These are phyloP conservation scores for Proales similis DNA, from an alignment of 1,140 invertebrate species.

Conservation along the genomic window DNA sequence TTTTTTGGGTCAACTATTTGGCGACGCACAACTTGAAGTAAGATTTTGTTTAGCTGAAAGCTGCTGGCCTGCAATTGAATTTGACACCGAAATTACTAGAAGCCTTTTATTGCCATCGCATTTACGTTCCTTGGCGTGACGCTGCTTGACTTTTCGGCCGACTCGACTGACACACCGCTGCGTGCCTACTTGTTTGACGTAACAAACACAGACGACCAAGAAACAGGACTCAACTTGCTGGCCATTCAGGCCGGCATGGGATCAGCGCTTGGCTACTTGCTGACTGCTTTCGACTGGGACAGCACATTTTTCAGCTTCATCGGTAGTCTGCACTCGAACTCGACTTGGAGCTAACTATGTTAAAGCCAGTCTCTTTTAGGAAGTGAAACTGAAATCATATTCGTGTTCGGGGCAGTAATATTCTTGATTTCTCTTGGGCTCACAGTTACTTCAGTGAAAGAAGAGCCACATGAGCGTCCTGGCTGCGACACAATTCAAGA, in stretches of 20 bases:
- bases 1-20: conserved; percentile 16
- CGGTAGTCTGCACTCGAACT: neutral
- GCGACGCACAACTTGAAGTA: conserved; percentile 14
- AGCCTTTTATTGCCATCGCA: conserved; percentile 17
- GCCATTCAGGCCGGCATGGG: conserved; percentile 43
- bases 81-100: neutral
- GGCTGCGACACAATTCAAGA: neutral
- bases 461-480: conserved; percentile 3
- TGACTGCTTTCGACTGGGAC: conserved; percentile 56
- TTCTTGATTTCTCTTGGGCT: neutral
- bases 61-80: neutral
- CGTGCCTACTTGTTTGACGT: conserved; percentile 31
- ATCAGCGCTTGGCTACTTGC: conserved; percentile 55
- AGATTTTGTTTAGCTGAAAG: neutral
- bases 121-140: conserved; percentile 17
- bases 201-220: conserved; percentile 33
- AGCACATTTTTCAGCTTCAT: conserved; percentile 39
- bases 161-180: conserved; percentile 18
- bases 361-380: no score
- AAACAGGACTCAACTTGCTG: conserved; percentile 24
- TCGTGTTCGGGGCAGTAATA: conserved; percentile 11
- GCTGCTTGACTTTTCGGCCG: conserved; percentile 31
- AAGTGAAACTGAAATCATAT: conserved; percentile 32
- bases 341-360: neutral
- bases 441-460: conserved; percentile 22